Evolutionary conservation across 2,797 vertebrate species (phyloP).

Genomic region (Coilia nasus): DNA sequence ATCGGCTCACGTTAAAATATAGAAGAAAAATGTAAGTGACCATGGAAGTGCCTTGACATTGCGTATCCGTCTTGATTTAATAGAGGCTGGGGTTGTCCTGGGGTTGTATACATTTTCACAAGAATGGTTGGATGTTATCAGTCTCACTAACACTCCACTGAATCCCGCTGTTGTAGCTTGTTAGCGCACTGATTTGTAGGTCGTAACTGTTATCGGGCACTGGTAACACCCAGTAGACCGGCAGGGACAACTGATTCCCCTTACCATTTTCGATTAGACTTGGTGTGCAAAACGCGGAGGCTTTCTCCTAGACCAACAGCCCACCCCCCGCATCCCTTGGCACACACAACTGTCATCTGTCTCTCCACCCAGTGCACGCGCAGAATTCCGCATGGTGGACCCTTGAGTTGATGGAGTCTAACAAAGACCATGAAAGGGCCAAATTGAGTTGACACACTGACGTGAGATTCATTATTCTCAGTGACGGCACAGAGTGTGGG

Average conservation of each 20-base stretch:
- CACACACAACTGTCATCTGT: slow-evolving; percentile 34
- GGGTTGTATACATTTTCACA: slow-evolving; percentile 7
- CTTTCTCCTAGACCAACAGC: slow-evolving; percentile 3
- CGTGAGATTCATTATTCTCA: slow-evolving; percentile 69
- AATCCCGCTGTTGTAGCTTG: slow-evolving; percentile 9
- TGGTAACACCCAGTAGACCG: background rate
- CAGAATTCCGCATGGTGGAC: slow-evolving; percentile 66
- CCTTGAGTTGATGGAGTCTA: slow-evolving; percentile 71
- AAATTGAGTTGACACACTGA: slow-evolving; percentile 72
- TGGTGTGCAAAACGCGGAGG: background rate
- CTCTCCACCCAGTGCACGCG: slow-evolving; percentile 61
- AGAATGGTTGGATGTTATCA: slow-evolving; percentile 13
- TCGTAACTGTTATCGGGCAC: background rate
- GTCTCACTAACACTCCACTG: background rate
- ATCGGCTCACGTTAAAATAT: background rate
- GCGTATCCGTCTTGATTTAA: background rate
- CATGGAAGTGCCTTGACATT: background rate
- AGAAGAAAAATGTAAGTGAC: background rate
- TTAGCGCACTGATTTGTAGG: slow-evolving; percentile 12
- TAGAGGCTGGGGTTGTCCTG: background rate
- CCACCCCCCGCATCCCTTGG: background rate
- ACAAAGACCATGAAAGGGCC: slow-evolving; percentile 60
- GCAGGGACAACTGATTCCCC: background rate
- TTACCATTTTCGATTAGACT: slow-evolving; percentile 3
- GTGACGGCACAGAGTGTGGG: slow-evolving; percentile 61